Conservation (phyloP, 2,888 invertebrate species). For the Kuschelorhynchus macadamiae region DNA sequence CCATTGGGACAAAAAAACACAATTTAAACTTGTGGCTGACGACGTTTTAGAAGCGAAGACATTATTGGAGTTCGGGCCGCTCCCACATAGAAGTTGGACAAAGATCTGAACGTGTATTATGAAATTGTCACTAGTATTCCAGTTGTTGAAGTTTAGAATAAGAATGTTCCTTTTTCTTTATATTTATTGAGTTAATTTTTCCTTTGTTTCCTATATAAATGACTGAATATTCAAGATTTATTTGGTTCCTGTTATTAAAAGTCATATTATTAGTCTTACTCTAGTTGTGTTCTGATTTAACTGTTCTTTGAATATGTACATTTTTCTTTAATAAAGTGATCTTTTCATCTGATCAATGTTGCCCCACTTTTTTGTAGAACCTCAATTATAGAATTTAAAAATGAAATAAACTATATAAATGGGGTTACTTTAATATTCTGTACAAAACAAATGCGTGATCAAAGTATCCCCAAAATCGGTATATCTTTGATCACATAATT, state of each 20-base stretch:
- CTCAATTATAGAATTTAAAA: slow-evolving; percentile 14
- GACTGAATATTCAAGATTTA: slow-evolving; percentile 16
- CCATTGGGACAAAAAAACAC: slow-evolving; percentile 17
- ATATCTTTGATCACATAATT: slow-evolving; percentile 27
- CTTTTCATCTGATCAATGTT: slow-evolving; percentile 11
- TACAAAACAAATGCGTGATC: slow-evolving; percentile 23
- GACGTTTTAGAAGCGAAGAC: slow-evolving; percentile 23
- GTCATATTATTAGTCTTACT: slow-evolving; percentile 20
- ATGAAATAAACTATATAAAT: slow-evolving; percentile 18
- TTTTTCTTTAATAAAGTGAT: slow-evolving; percentile 25
- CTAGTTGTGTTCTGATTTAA: slow-evolving; percentile 17
- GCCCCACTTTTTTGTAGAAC: slow-evolving; percentile 8
- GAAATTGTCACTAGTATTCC: slow-evolving; percentile 26
- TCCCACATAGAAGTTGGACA: slow-evolving; percentile 17
- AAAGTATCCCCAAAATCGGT: slow-evolving; percentile 32
- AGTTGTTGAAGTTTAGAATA: slow-evolving; percentile 32
- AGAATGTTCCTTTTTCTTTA: slow-evolving; percentile 14
- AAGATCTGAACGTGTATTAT: slow-evolving; percentile 25
- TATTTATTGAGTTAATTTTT: slow-evolving; percentile 18
- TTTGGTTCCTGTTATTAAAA: slow-evolving; percentile 20
- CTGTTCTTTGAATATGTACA: slow-evolving; percentile 19
- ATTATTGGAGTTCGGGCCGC: slow-evolving; percentile 10
- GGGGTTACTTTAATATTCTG: slow-evolving; percentile 31
- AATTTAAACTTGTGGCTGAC: slow-evolving; percentile 17
- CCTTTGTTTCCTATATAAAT: slow-evolving; percentile 18